Conservation (phyloP, 2,113 vertebrate genomes). For the Thomomys bottae region DNA sequence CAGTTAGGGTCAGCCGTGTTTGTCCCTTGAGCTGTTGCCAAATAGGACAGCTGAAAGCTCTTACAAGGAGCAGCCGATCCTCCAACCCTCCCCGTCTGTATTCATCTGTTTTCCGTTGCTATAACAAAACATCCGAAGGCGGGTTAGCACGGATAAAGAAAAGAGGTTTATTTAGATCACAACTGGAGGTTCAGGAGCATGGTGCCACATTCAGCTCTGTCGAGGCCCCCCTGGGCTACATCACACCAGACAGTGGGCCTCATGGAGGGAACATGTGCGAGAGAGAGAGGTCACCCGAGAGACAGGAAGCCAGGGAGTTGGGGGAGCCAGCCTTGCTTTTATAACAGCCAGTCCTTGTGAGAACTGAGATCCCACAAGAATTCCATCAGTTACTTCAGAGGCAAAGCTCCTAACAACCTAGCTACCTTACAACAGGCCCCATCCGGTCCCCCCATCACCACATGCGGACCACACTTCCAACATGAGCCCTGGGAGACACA, state of each 20-base stretch:
- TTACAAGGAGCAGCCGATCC: not conserved
- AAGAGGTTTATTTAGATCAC: not conserved
- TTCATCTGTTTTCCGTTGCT: not conserved
- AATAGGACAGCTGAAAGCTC: not conserved
- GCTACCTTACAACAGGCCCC: not conserved
- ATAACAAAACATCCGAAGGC: not conserved
- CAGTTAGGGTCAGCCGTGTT: not conserved
- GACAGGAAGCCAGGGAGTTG: not conserved
- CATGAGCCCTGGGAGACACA: not conserved
- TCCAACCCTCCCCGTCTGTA: not conserved
- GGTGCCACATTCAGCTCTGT: not conserved
- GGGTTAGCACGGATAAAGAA: not conserved
- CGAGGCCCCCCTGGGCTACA: not conserved
- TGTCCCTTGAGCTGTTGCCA: not conserved
- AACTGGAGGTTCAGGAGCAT: not conserved
- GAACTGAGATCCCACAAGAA: not conserved
- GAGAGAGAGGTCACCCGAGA: not conserved
- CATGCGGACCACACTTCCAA: not conserved
- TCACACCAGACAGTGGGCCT: not conserved
- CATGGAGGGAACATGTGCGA: not conserved
- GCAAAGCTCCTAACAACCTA: not conserved
- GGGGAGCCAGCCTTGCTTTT: not conserved
- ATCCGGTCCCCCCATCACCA: not conserved
- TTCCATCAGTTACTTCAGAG: not conserved
- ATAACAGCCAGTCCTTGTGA: not conserved